Percentiles rank a stretch among this genome's conserved stretches.
Evolutionary conservation across 2,797 vertebrate species (phyloP).

Genomic region (Pteropus rufus): DNA sequence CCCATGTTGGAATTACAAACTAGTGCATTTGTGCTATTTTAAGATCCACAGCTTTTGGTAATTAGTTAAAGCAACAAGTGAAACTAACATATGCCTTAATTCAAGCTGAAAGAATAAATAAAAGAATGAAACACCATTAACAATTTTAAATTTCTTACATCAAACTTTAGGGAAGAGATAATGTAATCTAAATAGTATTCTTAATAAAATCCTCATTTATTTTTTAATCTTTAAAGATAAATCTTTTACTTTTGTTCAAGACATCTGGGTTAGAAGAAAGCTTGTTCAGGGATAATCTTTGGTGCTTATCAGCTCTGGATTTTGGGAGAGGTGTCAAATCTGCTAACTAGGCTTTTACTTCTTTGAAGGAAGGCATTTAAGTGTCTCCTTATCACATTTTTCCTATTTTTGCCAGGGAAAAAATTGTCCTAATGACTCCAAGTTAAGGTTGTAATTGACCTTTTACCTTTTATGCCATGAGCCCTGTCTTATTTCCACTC

Average conservation of each 20-base stretch:
- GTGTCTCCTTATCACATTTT: not conserved
- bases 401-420: not conserved
- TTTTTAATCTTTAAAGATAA: not conserved
- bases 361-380: not conserved
- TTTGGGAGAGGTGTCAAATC: not conserved
- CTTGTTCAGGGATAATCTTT: not conserved
- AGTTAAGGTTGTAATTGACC: not conserved
- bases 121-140: not conserved
- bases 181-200: not conserved
- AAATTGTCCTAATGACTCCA: conserved; percentile 43
- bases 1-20: not conserved
- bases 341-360: not conserved
- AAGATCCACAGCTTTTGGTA: not conserved
- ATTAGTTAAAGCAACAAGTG: not conserved
- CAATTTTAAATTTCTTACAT: not conserved
- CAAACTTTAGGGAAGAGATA: not conserved
- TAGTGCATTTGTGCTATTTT: not conserved
- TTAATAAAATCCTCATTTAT: not conserved
- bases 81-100: not conserved
- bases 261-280: not conserved
- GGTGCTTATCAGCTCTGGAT: not conserved
- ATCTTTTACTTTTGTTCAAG: not conserved
- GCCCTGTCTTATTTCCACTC: not conserved
- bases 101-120: not conserved
- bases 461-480: not conserved